Percentiles rank a stretch among this genome's conserved stretches.
phyloP scores from a whole-genome alignment of 2,888 invertebrate species.

The Petrolisthes manimaculis region DNA sequence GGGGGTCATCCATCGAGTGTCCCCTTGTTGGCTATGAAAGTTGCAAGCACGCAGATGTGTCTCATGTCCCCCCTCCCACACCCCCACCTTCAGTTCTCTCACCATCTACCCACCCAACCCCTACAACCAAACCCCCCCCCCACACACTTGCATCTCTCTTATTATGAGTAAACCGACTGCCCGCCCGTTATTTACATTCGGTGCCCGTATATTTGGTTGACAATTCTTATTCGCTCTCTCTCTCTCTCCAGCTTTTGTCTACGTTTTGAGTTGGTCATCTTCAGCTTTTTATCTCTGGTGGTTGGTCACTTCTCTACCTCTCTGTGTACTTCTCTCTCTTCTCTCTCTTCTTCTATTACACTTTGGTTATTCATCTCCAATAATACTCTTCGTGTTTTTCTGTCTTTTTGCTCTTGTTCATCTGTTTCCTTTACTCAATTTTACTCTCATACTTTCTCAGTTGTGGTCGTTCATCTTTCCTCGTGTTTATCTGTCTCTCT shows the following conservation, averaged over 20 bases:
- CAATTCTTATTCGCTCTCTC: background rate
- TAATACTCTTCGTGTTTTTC: background rate
- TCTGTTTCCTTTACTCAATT: background rate
- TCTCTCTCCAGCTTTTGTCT: constrained; percentile 1
- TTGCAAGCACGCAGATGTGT: constrained; percentile 52
- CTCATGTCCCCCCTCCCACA: constrained; percentile 23
- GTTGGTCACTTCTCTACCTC: background rate
- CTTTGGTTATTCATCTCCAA: background rate
- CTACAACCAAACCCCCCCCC: background rate
- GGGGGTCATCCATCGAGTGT: background rate
- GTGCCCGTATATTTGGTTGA: background rate
- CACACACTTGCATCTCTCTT: background rate
- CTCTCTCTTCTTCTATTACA: background rate
- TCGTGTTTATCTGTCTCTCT: background rate
- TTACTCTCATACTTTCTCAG: background rate
- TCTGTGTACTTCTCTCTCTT: background rate
- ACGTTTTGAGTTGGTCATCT: background rate
- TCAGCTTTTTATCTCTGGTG: background rate
- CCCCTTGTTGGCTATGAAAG: constrained; percentile 3
- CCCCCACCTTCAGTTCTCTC: constrained; percentile 4
- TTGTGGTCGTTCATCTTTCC: background rate
- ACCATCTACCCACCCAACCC: background rate
- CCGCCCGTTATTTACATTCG: background rate
- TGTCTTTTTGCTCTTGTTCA: background rate
- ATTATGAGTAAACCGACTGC: background rate